phyloP scores from a whole-genome alignment of 2,113 vertebrate species.

The Anoplopoma fimbria region DNA sequence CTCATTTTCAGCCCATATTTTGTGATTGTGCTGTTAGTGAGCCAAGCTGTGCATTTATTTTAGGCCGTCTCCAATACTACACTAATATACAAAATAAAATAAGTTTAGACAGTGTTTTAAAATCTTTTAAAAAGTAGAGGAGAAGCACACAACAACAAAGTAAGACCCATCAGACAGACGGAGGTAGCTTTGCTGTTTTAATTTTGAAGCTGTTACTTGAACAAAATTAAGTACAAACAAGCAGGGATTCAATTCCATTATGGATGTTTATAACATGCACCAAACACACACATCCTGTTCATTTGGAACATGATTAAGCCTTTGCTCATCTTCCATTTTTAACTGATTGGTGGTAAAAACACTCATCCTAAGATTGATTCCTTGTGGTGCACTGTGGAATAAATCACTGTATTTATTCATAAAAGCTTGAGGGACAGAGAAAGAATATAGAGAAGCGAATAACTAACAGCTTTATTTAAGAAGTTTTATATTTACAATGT shows the following conservation, averaged over 20 bases:
- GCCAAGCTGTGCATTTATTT: not conserved
- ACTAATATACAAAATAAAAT: not conserved
- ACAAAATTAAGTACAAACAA: not conserved
- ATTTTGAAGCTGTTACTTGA: not conserved
- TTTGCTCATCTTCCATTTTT: not conserved
- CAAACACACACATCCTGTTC: slow-evolving; percentile 1
- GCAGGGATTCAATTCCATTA: not conserved
- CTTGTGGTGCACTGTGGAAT: not conserved
- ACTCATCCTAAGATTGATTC: not conserved
- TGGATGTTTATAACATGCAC: not conserved
- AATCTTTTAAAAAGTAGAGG: not conserved
- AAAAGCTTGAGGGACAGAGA: not conserved
- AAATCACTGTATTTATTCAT: slow-evolving; percentile 3
- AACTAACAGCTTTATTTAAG: not conserved
- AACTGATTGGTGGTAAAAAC: slow-evolving; percentile 1
- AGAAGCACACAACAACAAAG: not conserved
- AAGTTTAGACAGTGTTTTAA: not conserved
- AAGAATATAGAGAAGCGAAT: not conserved
- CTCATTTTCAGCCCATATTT: not conserved
- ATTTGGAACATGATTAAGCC: not conserved
- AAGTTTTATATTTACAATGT: not conserved
- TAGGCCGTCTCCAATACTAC: not conserved
- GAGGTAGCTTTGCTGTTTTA: not conserved
- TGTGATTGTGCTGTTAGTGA: not conserved
- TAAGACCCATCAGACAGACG: not conserved